These are phyloP conservation scores for Nothobranchius furzeri DNA, from an alignment of 2,113 vertebrate species.

Conservation along the genomic window DNA sequence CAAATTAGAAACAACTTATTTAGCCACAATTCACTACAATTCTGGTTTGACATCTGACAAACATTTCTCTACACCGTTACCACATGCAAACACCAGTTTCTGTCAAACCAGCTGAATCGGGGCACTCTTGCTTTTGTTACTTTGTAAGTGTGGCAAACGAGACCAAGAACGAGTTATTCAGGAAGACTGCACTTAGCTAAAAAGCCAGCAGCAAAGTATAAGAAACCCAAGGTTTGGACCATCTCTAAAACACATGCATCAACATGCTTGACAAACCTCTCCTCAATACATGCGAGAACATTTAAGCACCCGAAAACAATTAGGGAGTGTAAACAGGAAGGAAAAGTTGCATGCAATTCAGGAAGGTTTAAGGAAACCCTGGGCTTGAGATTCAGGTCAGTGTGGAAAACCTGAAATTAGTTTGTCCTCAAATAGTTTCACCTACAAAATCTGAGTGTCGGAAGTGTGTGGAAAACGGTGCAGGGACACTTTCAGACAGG, in stretches of 20 bases:
- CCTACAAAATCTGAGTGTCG: slow-evolving; percentile 19
- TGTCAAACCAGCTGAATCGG: no score
- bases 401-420: slow-evolving; percentile 1
- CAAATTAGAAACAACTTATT: no score
- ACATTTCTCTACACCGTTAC: no score
- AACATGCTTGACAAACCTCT: slow-evolving; percentile 67
- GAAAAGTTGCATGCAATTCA: slow-evolving; percentile 57
- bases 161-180: neutral
- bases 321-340: slow-evolving; percentile 26
- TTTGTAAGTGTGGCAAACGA: no score
- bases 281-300: slow-evolving; percentile 70
- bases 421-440: slow-evolving; percentile 22
- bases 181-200: neutral
- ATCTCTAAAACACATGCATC: slow-evolving; percentile 39
- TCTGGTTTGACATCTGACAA: no score
- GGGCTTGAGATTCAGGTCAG: neutral
- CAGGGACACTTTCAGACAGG: slow-evolving; percentile 53
- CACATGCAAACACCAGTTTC: no score
- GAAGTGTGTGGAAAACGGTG: slow-evolving; percentile 7
- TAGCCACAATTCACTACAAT: no score
- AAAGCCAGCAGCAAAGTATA: slow-evolving; percentile 57
- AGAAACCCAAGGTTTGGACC: slow-evolving; percentile 51
- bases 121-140: no score
- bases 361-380: slow-evolving; percentile 8
- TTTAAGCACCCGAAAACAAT: slow-evolving; percentile 8